phyloP scores from a whole-genome alignment of 2,888 invertebrate species.

The Loripinus fragilis region DNA sequence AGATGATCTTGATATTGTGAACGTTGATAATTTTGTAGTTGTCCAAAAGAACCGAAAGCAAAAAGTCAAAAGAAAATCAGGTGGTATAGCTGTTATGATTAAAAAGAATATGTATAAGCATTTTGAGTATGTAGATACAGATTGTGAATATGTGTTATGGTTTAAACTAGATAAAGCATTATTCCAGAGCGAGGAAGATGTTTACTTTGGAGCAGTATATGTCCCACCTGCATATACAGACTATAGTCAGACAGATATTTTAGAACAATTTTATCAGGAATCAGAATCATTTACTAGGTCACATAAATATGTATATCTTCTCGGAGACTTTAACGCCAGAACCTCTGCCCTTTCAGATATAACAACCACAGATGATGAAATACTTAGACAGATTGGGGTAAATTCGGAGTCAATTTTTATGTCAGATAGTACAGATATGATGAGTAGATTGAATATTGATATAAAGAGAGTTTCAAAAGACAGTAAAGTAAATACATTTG shows the following conservation, averaged over 20 bases:
- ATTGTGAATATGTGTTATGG: constrained; percentile 6
- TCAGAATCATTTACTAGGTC: not conserved
- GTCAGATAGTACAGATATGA: too few relatives aligned
- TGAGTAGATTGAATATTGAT: too few relatives aligned
- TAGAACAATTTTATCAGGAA: not conserved
- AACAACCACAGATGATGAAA: not conserved
- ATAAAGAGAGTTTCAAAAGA: too few relatives aligned
- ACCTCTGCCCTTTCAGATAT: not conserved
- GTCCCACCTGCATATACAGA: not conserved
- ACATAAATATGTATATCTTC: not conserved
- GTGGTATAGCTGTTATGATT: not conserved
- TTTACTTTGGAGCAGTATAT: not conserved
- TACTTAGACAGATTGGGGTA: not conserved
- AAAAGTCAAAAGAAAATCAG: not conserved
- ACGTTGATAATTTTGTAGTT: not conserved
- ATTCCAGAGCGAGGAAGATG: not conserved
- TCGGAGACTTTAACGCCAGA: constrained; percentile 12
- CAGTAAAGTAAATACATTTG: too few relatives aligned
- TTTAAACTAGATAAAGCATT: not conserved
- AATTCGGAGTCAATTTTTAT: too few relatives aligned
- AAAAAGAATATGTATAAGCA: not conserved
- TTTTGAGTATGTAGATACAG: not conserved
- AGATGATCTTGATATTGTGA: not conserved
- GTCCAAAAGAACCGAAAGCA: not conserved
- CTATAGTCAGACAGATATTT: not conserved